Conservation (phyloP, 2,888 invertebrate genomes). For the Rhogogaster chlorosoma region DNA sequence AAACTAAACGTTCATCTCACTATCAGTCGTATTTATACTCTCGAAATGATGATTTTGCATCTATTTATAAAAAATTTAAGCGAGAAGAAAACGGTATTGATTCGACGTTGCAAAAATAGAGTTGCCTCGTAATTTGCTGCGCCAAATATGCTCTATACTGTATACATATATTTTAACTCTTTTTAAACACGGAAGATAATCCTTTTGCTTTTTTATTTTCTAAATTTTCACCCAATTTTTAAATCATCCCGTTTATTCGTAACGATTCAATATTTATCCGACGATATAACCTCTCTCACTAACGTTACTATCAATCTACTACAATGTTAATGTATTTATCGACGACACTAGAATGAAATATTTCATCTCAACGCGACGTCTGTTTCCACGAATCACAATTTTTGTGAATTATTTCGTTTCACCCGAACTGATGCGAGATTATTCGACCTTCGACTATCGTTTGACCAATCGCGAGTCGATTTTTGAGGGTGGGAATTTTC, state of each 20-base stretch:
- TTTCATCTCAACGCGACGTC: background rate
- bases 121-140: conserved; percentile 59
- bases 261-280: background rate
- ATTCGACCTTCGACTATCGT: background rate
- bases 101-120: conserved; percentile 69
- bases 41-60: conserved; percentile 55
- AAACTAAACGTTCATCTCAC: conserved; percentile 64
- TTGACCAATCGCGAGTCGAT: background rate
- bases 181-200: background rate
- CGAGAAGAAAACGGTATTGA: conserved; percentile 69
- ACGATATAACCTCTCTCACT: background rate
- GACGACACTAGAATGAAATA: background rate
- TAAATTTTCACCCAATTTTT: background rate
- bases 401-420: background rate
- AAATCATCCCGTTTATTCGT: background rate
- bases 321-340: background rate
- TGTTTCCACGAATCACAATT: background rate
- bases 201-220: conserved; percentile 36
- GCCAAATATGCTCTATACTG: conserved; percentile 57
- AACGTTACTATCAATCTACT: background rate
- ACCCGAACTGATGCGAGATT: background rate
- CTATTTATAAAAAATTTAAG: conserved; percentile 66
- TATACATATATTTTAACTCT: background rate
- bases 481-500: conserved; percentile 2
- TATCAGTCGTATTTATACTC: conserved; percentile 67